Conservation (phyloP, 2,113 vertebrate genomes). For the Ceyx melanurus region DNA sequence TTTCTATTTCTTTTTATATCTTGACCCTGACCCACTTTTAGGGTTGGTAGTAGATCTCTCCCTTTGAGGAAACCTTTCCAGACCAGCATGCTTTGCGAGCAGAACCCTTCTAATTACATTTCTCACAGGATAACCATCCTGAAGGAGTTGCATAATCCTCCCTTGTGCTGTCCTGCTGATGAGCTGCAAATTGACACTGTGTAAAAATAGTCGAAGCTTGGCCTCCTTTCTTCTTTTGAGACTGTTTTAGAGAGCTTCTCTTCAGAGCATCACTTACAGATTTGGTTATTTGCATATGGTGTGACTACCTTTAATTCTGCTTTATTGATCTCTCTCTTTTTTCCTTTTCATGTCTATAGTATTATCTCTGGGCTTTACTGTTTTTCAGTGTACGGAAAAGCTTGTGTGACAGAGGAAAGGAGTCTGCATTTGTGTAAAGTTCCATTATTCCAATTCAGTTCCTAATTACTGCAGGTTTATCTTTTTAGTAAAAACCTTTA, state of each 20-base stretch:
- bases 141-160: constrained; percentile 63
- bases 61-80: background rate
- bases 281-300: background rate
- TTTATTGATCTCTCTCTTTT: background rate
- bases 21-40: constrained; percentile 37
- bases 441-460: background rate
- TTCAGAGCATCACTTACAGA: background rate
- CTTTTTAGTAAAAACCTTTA: background rate
- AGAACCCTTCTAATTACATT: constrained; percentile 35
- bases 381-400: background rate
- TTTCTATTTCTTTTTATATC: background rate
- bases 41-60: background rate
- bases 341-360: background rate
- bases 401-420: background rate
- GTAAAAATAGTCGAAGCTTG: constrained; percentile 60
- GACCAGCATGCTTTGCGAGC: background rate
- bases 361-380: background rate
- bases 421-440: background rate
- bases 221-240: constrained; percentile 44
- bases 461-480: background rate
- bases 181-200: constrained; percentile 59
- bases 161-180: constrained; percentile 46
- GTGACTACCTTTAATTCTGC: background rate
- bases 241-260: constrained; percentile 26
- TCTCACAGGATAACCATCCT: constrained; percentile 30